Percentiles rank a stretch among this genome's conserved stretches.
Conservation (phyloP, 2,888 invertebrate genomes). For the Drosophila paracracens region DNA sequence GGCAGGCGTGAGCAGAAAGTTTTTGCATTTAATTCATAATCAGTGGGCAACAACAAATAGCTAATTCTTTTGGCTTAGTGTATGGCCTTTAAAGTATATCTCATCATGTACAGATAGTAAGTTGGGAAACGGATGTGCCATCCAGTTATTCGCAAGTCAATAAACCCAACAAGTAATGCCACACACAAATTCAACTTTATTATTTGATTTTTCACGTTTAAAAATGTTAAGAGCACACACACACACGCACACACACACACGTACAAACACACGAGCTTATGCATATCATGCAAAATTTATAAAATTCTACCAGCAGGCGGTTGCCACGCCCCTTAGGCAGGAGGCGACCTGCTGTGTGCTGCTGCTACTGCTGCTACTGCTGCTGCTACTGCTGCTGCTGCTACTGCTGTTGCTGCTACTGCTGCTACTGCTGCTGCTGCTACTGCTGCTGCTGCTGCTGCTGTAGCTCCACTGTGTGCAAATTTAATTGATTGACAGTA, state of each 20-base stretch:
- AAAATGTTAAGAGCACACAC: conserved; percentile 29
- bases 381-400: neutral
- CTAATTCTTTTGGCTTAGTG: neutral
- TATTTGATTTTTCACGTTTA: conserved; percentile 21
- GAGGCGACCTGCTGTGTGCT: conserved; percentile 7
- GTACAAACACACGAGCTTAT: conserved; percentile 19
- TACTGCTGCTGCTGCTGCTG: neutral
- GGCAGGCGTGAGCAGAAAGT: neutral
- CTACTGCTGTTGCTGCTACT: neutral
- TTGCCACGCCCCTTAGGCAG: conserved; percentile 18
- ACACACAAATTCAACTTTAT: conserved; percentile 15
- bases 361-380: neutral
- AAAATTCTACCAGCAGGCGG: conserved; percentile 47
- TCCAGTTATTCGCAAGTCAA: conserved; percentile 3
- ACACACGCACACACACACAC: conserved; percentile 9
- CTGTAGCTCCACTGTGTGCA: conserved; percentile 19
- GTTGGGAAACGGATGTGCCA: neutral
- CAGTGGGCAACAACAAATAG: neutral
- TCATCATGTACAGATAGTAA: neutral
- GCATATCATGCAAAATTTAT: conserved; percentile 51
- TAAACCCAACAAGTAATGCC: neutral
- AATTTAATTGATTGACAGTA: conserved; percentile 61
- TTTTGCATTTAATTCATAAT: neutral
- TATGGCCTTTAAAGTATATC: neutral
- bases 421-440: neutral